Evolutionary conservation across 2,797 vertebrate species (phyloP).

Genomic region (Hafferia zeledoni): DNA sequence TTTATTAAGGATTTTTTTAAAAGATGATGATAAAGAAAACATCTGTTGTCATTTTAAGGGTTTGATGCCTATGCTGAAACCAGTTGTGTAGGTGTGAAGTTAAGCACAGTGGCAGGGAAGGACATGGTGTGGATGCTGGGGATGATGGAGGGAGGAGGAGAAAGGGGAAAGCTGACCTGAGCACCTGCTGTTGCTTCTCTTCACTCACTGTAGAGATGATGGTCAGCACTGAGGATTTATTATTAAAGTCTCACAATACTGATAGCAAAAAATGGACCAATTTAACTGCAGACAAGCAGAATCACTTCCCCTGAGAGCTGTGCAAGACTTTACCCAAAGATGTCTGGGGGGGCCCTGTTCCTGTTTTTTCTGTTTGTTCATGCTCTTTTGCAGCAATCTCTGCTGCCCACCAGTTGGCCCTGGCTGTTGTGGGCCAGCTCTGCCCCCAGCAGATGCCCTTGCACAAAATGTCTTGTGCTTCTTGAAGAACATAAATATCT

Average conservation of each 20-base stretch:
- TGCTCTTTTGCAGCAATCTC: not conserved
- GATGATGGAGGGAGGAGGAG: not conserved
- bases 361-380: not conserved
- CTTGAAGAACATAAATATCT: not conserved
- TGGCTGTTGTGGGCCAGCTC: not conserved
- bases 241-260: not conserved
- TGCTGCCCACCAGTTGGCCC: not conserved
- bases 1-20: not conserved
- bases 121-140: not conserved
- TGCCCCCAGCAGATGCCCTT: not conserved
- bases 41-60: not conserved
- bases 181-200: not conserved
- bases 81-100: not conserved
- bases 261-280: not conserved
- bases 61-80: not conserved
- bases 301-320: not conserved
- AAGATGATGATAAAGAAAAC: not conserved
- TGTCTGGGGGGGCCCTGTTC: not conserved
- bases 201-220: not conserved
- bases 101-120: not conserved
- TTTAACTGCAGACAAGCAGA: not conserved
- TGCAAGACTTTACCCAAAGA: not conserved
- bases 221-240: not conserved
- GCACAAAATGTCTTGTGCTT: not conserved
- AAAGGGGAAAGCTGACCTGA: not conserved